These are phyloP conservation scores for Aphidius gifuensis DNA, from an alignment of 1,140 invertebrate species.

Conservation along the genomic window DNA sequence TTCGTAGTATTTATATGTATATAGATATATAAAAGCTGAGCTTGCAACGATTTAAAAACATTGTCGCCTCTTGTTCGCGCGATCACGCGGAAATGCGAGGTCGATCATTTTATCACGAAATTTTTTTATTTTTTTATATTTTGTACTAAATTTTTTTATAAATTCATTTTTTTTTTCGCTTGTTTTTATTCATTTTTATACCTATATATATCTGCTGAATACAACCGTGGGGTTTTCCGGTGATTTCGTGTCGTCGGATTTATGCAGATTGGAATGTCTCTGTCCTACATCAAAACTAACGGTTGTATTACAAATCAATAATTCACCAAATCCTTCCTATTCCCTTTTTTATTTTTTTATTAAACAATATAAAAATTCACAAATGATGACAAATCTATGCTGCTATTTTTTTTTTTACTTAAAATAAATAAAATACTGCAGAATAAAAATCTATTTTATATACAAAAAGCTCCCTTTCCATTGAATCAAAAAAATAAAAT, in stretches of 20 bases:
- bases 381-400: too few relatives aligned
- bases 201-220: background rate
- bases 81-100: background rate
- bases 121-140: background rate
- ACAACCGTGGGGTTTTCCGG: background rate
- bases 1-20: background rate
- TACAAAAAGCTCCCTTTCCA: too few relatives aligned
- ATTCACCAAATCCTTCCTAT: background rate
- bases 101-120: too few relatives aligned
- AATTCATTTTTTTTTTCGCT: slow-evolving; percentile 13
- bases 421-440: too few relatives aligned
- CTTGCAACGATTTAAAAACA: slow-evolving; percentile 23
- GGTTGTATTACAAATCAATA: slow-evolving; percentile 21
- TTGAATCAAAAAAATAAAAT: too few relatives aligned
- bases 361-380: too few relatives aligned
- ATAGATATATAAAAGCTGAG: slow-evolving; percentile 7
- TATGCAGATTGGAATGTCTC: slow-evolving; percentile 27
- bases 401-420: too few relatives aligned
- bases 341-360: too few relatives aligned
- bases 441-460: too few relatives aligned
- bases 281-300: slow-evolving; percentile 16
- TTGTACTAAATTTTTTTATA: background rate
- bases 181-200: slow-evolving; percentile 14
- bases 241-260: slow-evolving; percentile 20
- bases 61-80: slow-evolving; percentile 15